Evolutionary conservation across 2,113 vertebrate genomes (phyloP), one percentile per base, ranked within the genome.

Genomic region (Rafetus swinhoei): DNA sequence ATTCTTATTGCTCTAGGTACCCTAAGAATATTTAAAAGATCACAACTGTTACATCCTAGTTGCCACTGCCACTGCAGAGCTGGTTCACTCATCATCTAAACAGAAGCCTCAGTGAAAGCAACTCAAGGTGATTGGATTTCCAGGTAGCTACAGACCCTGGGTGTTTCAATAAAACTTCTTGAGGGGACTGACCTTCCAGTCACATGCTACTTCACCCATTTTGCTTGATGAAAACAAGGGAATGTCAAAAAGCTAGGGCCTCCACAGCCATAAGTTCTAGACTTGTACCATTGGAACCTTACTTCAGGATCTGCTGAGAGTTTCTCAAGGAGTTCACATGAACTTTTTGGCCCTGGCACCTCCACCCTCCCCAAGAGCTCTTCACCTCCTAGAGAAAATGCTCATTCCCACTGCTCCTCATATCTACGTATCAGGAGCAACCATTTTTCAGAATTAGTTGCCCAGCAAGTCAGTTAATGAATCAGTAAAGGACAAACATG

Each of bases 21-120:
- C 97, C 97, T 96, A 97, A 97, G 97, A 92, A 93, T 95, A 84
- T 97, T 97, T 97, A 95, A 94, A 97, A 90, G 96, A 97, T 93
- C 97, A 6, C 96, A 92, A 97, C 87, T 95, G 96, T 97, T 97
- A 97, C 89, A 94, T 95, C 27, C 29, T 89, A 92, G 95, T 92
- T 93, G 93, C 96, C 93, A 90, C 77, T 91, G 97, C 96, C 95
- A 93, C 87, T 88, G 81, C 57, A 93, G 88, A 96, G 96, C 96
- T 96, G 97, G 93, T 97, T 92, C 35, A 86, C 57, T 95, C 96
- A 94, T 97, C 90, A 69, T 79, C 76, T 81, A 94, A 91, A 88
- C 84, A 91, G 84, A 91, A 94, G 90, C 91, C 81, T 95, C 35
- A 22, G 93, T 95, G 94, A 95, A 97, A 96, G 95, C 88, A 92